Percentiles rank a stretch among this genome's conserved stretches.
phyloP scores from a whole-genome alignment of 1,140 invertebrate genomes.

The Gryon sp. region DNA sequence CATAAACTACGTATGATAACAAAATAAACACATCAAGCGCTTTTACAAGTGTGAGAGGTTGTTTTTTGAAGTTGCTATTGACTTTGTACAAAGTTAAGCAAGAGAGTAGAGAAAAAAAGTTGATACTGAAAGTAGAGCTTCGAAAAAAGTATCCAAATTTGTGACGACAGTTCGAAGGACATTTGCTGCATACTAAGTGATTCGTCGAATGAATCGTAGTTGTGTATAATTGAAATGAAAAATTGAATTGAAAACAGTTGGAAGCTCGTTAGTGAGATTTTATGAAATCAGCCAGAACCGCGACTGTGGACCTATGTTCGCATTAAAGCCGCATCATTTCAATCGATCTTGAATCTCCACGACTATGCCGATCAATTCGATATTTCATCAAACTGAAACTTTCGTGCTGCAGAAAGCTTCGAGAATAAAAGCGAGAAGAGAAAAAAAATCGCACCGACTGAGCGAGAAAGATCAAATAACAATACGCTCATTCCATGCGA shows the following conservation, averaged over 20 bases:
- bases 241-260: constrained; percentile 39
- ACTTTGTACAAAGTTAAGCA: too few species aligned
- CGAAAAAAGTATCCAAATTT: background rate
- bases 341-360: background rate
- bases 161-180: too few species aligned
- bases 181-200: constrained; percentile 15
- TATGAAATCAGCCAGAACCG: constrained; percentile 8
- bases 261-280: constrained; percentile 28
- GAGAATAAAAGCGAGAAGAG: too few species aligned
- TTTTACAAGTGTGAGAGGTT: too few species aligned
- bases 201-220: constrained; percentile 8
- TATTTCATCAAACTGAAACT: background rate
- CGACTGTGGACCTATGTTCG: background rate
- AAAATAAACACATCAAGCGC: too few species aligned
- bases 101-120: too few species aligned
- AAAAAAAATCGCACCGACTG: too few species aligned
- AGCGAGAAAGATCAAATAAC: constrained; percentile 14
- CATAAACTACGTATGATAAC: too few species aligned
- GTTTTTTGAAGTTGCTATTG: too few species aligned
- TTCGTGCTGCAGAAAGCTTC: too few species aligned
- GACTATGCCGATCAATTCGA: background rate
- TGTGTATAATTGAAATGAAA: constrained; percentile 40
- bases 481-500: background rate
- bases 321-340: constrained; percentile 15
- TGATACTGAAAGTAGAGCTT: too few species aligned